Base-by-base conservation (phyloP, 2,113 vertebrate genomes). In the Stictonetta naevosa region DNA sequence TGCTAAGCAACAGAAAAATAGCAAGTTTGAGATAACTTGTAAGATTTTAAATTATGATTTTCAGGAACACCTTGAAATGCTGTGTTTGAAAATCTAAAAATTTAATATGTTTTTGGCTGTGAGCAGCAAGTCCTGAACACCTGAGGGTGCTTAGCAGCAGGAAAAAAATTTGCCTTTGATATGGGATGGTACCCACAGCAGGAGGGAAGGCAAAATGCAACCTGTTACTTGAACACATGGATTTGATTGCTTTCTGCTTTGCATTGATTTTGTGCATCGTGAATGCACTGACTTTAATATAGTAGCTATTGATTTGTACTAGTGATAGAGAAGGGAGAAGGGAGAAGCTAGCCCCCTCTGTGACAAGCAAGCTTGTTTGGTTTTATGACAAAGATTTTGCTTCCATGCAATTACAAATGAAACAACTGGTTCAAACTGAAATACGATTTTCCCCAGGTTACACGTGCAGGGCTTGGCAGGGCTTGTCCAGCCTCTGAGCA, bases 291-390 rank as follows among this genome's bases (percentile, higher is more conserved):
- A 64, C 33, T 86, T 96, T 60, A 93, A 64, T 66, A 31, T 0
- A 86, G 33, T 72, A 76, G 66, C 53, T 76, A 93, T 91, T 79
- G 90, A 93, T 96, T 82, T 58, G 52, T 75, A 36, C n/a, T 48
- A 25, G 25, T 90, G 59, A 63, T 66, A 92, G 68, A 56, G 20
- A 75, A 33, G 0, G 0, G 55, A 81, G 52, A 64, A 22, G 38
- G 0, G 55, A 81, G 52, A 64, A 22, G 38, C 40, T 48, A 40
- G 34, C 29, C 69, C 72, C 34, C 40, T 64, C 34, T 93, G 25
- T 83, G 82, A 68, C 8, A 74, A 83, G 46, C 21, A 93, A 88
- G 5, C 23, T 68, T 46, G 48, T 77, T 21, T 1, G 74, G 34
- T 9, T 53, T 90, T 84, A 44, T 58, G 87, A 50, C 13, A 81